A percentile compares a stretch with the other conserved stretches of the same genome.
Conservation (phyloP, 2,113 vertebrate species). For the Tetraodon nigroviridis region DNA sequence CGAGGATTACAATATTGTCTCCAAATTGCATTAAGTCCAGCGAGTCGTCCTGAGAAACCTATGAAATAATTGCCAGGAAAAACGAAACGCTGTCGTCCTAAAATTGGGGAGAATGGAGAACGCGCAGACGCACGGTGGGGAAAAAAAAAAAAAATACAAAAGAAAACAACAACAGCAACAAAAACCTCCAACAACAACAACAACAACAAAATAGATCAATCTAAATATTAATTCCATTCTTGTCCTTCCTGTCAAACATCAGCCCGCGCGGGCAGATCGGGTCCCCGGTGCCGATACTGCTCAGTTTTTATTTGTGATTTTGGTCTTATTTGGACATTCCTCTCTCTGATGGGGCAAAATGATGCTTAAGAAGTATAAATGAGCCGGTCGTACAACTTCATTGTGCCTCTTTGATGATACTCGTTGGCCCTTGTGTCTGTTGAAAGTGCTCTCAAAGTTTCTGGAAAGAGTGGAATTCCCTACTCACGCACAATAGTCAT, state of each 20-base stretch:
- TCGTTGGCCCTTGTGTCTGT: conserved; percentile 74
- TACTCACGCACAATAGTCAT: conserved; percentile 69
- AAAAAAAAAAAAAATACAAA: no score
- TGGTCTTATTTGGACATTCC: conserved; percentile 76
- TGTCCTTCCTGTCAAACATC: not conserved
- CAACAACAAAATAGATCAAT: no score
- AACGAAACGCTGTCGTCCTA: not conserved
- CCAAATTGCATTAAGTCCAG: conserved; percentile 28
- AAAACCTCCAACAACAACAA: no score
- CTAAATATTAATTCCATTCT: not conserved
- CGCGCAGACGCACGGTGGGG: no score
- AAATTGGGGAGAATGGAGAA: no score
- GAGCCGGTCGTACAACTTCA: conserved; percentile 77
- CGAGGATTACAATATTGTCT: conserved; percentile 21
- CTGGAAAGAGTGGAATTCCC: conserved; percentile 78
- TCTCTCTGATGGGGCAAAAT: conserved; percentile 75
- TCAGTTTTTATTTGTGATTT: conserved; percentile 15
- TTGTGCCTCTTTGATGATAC: conserved; percentile 78
- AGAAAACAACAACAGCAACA: no score
- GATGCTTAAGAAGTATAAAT: conserved; percentile 81
- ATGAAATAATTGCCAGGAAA: not conserved
- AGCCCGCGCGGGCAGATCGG: conserved; percentile 56
- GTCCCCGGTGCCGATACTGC: conserved; percentile 33
- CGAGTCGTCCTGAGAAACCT: conserved; percentile 1
- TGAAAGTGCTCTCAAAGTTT: conserved; percentile 81